Evolutionary conservation across 1,140 invertebrate genomes (phyloP).

Genomic region (Monochamus saltuarius): DNA sequence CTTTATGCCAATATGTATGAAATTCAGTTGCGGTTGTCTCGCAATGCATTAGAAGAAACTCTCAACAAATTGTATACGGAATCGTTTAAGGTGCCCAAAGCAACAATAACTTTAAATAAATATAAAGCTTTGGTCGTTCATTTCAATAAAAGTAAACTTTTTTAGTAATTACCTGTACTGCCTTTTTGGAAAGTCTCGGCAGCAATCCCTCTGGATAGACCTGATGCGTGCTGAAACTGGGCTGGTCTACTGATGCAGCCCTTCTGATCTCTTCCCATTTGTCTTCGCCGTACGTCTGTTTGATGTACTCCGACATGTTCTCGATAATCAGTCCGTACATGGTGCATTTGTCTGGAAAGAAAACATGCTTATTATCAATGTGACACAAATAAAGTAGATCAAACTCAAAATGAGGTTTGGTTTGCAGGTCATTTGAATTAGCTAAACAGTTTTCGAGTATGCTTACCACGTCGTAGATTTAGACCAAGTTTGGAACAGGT

Average conservation of each 20-base stretch:
- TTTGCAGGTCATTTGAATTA: too few relatives aligned
- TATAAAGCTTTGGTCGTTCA: too few relatives aligned
- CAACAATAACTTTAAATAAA: too few relatives aligned
- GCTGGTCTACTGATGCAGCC: slow-evolving; percentile 78
- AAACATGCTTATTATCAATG: background rate
- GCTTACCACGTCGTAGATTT: too few relatives aligned
- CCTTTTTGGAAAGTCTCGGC: slow-evolving; percentile 77
- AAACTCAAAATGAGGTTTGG: background rate
- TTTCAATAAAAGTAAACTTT: too few relatives aligned
- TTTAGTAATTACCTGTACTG: slow-evolving; percentile 67
- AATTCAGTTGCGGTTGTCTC: too few relatives aligned
- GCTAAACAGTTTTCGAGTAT: too few relatives aligned
- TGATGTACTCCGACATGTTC: slow-evolving; percentile 89
- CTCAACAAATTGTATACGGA: too few relatives aligned
- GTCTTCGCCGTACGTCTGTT: slow-evolving; percentile 86
- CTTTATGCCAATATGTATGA: too few relatives aligned
- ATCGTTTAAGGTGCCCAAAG: too few relatives aligned
- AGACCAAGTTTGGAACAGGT: too few relatives aligned
- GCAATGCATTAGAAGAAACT: too few relatives aligned
- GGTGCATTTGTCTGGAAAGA: slow-evolving; percentile 48
- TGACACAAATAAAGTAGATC: background rate
- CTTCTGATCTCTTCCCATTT: slow-evolving; percentile 85
- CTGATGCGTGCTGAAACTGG: slow-evolving; percentile 88
- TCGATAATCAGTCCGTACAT: slow-evolving; percentile 96
- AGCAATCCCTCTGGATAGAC: slow-evolving; percentile 90